Evolutionary conservation across 2,797 vertebrate genomes (phyloP).

Genomic region (Cyclura pinguis): DNA sequence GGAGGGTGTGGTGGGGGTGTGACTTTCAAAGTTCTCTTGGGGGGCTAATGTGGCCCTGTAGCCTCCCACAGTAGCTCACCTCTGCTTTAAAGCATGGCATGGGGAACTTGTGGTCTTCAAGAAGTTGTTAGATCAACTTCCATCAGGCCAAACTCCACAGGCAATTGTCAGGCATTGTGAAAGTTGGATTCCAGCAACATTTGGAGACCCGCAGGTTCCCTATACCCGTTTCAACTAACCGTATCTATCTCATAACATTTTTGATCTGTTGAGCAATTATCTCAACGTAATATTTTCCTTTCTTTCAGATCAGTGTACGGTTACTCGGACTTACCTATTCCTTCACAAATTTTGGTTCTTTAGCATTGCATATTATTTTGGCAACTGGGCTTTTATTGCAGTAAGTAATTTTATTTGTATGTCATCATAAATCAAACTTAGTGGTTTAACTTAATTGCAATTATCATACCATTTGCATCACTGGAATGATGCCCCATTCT

Average conservation of each 20-base stretch:
- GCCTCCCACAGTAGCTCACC: no score
- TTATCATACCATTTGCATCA: slow-evolving; percentile 5
- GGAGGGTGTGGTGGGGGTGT: no score
- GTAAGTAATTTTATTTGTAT: slow-evolving; percentile 82
- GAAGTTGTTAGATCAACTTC: not conserved
- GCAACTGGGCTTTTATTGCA: slow-evolving; percentile 96
- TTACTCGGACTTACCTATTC: slow-evolving; percentile 95
- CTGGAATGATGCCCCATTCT: slow-evolving; percentile 20
- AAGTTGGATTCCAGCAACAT: not conserved
- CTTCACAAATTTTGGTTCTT: slow-evolving; percentile 99
- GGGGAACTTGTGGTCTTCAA: not conserved
- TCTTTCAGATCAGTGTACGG: slow-evolving; percentile 92
- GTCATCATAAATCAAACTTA: not conserved
- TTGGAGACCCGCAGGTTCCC: not conserved
- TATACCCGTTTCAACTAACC: not conserved
- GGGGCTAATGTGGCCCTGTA: no score
- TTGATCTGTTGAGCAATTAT: not conserved
- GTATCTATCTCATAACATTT: not conserved
- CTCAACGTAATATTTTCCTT: slow-evolving; percentile 52
- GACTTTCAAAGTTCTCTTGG: no score
- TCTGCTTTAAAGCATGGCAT: no score
- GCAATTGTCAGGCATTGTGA: not conserved
- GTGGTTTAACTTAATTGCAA: slow-evolving; percentile 22
- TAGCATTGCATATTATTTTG: slow-evolving; percentile 97
- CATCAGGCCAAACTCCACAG: not conserved